Evolutionary conservation across 2,888 invertebrate species (phyloP).

Genomic region (Bellardia bayeri): DNA sequence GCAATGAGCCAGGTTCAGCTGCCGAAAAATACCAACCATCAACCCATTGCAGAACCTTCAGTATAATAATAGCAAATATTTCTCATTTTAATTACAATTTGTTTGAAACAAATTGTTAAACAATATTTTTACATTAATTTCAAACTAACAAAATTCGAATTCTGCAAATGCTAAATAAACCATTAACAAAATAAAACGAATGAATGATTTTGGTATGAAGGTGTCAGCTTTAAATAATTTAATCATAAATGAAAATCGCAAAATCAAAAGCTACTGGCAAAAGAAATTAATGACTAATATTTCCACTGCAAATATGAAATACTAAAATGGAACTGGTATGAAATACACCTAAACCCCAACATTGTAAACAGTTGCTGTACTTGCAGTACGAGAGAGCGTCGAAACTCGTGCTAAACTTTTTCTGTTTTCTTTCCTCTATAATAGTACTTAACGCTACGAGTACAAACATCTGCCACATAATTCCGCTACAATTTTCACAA

Average conservation of each 20-base stretch:
- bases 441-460: constrained; percentile 66
- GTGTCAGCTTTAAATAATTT: constrained; percentile 67
- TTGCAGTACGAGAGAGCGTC: constrained; percentile 8
- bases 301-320: constrained; percentile 64
- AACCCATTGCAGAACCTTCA: too few species aligned
- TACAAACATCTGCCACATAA: constrained; percentile 73
- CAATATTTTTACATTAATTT: too few species aligned
- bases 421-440: constrained; percentile 25
- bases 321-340: constrained; percentile 23
- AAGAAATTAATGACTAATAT: constrained; percentile 67
- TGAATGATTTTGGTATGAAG: constrained; percentile 25
- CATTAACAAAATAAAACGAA: not conserved
- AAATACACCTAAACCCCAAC: constrained; percentile 33
- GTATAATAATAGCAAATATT: too few species aligned
- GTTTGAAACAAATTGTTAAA: too few species aligned
- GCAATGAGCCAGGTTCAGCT: too few species aligned
- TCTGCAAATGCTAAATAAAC: not conserved
- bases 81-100: too few species aligned
- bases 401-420: constrained; percentile 64
- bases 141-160: not conserved
- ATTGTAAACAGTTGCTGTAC: constrained; percentile 30
- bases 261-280: constrained; percentile 57
- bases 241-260: constrained; percentile 59
- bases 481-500: constrained; percentile 70
- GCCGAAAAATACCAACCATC: too few species aligned